phyloP scores from a whole-genome alignment of 2,888 invertebrate genomes.

The Congeria kusceri region DNA sequence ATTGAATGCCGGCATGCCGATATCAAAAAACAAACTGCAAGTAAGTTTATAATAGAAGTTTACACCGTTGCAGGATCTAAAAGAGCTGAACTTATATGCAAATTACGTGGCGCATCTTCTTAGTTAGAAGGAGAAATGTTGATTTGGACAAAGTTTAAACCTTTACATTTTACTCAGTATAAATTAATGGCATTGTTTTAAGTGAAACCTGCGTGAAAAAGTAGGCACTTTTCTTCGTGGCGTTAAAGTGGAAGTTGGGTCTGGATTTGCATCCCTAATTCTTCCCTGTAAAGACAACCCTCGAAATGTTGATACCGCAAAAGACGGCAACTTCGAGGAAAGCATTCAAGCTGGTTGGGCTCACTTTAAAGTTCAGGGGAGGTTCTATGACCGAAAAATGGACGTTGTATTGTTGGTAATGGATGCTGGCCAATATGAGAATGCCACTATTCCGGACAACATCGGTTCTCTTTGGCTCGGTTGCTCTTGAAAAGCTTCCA shows the following conservation, averaged over 20 bases:
- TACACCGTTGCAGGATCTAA: no score
- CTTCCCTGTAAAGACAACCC: slow-evolving; percentile 11
- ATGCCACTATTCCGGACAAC: slow-evolving; percentile 47
- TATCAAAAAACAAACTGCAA: no score
- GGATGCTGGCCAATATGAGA: slow-evolving; percentile 47
- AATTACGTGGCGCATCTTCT: no score
- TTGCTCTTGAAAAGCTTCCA: slow-evolving; percentile 46
- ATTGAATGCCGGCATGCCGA: no score
- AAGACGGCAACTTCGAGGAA: slow-evolving; percentile 3
- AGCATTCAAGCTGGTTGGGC: not conserved
- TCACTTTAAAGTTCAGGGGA: slow-evolving; percentile 28
- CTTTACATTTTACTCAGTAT: no score
- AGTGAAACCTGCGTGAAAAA: no score
- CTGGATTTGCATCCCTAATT: slow-evolving; percentile 5
- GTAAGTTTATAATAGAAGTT: no score
- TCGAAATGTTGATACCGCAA: no score
- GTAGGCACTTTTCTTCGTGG: not conserved
- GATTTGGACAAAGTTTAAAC: no score
- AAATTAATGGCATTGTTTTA: no score
- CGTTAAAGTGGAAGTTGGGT: slow-evolving; percentile 12
- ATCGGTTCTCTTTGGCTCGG: slow-evolving; percentile 50
- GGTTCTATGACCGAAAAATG: slow-evolving; percentile 25
- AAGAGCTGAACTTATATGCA: no score
- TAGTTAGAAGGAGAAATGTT: no score
- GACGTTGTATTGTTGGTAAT: slow-evolving; percentile 40